Conservation (phyloP, 1,140 invertebrate genomes). For the Magallana angulata region DNA sequence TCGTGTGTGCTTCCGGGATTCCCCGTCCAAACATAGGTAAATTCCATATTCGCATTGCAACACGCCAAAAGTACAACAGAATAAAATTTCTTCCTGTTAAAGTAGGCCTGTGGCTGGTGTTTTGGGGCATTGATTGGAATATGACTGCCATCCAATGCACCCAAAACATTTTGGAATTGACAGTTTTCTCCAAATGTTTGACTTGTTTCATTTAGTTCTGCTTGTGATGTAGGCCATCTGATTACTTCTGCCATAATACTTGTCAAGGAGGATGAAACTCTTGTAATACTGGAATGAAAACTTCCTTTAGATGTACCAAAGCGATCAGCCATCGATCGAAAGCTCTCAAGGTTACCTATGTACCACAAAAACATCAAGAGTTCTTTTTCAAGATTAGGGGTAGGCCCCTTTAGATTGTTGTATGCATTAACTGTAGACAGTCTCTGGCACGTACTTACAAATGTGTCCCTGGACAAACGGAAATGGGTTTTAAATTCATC, state of each 20-base stretch:
- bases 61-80: conserved; percentile 35
- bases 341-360: conserved; percentile 30
- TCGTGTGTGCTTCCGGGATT: conserved; percentile 47
- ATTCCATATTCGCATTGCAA: conserved; percentile 41
- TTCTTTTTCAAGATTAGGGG: not conserved
- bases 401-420: not conserved
- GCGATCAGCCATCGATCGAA: conserved; percentile 47
- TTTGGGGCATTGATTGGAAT: conserved; percentile 51
- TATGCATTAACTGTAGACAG: not conserved
- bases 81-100: conserved; percentile 43
- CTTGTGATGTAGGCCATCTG: conserved; percentile 26
- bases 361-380: conserved; percentile 10
- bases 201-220: conserved; percentile 28
- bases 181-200: conserved; percentile 38
- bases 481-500: conserved; percentile 37
- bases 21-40: conserved; percentile 46
- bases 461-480: conserved; percentile 16
- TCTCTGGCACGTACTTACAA: not conserved
- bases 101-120: conserved; percentile 48
- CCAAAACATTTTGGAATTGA: conserved; percentile 53
- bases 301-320: conserved; percentile 43
- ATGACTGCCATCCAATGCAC: conserved; percentile 53
- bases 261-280: conserved; percentile 33
- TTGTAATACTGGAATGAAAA: conserved; percentile 14
- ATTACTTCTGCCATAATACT: conserved; percentile 23